phyloP scores from a whole-genome alignment of 2,888 invertebrate species.

The Odontocerum albicorne region DNA sequence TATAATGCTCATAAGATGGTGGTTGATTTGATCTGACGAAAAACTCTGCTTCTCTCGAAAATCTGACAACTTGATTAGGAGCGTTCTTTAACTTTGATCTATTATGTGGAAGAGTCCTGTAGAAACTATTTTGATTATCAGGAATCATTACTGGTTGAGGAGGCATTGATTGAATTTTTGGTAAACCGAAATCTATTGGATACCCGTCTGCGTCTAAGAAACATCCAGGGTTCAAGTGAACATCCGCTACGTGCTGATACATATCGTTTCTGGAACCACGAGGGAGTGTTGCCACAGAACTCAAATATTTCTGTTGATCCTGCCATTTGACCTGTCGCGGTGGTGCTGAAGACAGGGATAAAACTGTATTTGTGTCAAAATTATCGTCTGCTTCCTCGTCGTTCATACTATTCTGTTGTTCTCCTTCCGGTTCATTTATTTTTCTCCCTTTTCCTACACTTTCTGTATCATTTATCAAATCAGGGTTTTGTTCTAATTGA shows the following conservation, averaged over 20 bases:
- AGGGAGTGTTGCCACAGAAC: conserved; percentile 54
- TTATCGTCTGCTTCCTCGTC: conserved; percentile 48
- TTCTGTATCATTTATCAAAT: conserved; percentile 78
- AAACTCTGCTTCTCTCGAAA: conserved; percentile 67
- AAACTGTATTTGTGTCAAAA: conserved; percentile 51
- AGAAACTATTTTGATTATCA: conserved; percentile 55
- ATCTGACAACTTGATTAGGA: conserved; percentile 58
- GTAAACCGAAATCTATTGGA: conserved; percentile 75
- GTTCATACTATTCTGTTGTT: conserved; percentile 42
- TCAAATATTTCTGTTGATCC: conserved; percentile 49
- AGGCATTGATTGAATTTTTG: conserved; percentile 61
- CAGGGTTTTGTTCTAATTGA: conserved; percentile 71
- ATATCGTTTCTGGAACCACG: conserved; percentile 55
- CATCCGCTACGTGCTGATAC: conserved; percentile 70
- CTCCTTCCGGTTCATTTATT: conserved; percentile 37
- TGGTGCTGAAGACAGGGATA: conserved; percentile 43
- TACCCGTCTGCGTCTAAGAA: conserved; percentile 79
- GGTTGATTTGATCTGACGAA: conserved; percentile 54
- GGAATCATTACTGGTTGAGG: conserved; percentile 50
- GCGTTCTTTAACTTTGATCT: conserved; percentile 59
- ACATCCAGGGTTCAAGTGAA: conserved; percentile 74
- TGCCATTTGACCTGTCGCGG: conserved; percentile 61
- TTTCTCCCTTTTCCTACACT: conserved; percentile 55
- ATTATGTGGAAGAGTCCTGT: conserved; percentile 78
- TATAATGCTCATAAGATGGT: conserved; percentile 53